These are phyloP conservation scores for Rhyacichthys aspro DNA, from an alignment of 2,797 vertebrate species.

Conservation along the genomic window DNA sequence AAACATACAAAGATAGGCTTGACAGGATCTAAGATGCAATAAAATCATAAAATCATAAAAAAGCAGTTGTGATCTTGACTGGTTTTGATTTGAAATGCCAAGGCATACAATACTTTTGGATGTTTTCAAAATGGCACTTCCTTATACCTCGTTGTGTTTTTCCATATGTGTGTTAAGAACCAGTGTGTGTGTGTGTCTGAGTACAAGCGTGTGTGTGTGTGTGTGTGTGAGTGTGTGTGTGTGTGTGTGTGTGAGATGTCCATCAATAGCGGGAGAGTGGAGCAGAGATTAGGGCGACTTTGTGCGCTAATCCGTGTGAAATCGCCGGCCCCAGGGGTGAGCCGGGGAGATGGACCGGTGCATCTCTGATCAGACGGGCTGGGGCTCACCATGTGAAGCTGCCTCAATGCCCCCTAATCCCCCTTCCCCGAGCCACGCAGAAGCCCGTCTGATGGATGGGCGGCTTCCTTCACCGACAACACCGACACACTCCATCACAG, in stretches of 20 bases:
- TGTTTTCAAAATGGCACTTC: not conserved
- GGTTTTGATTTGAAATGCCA: too few species aligned
- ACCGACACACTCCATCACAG: conserved; percentile 41
- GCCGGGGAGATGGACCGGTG: conserved; percentile 52
- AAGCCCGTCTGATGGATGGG: conserved; percentile 55
- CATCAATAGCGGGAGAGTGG: conserved; percentile 64
- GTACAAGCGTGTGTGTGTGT: too few species aligned
- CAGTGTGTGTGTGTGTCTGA: too few species aligned
- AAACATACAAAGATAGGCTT: too few species aligned
- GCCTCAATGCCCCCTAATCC: conserved; percentile 68
- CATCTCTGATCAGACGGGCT: conserved; percentile 69
- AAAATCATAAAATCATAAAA: too few species aligned
- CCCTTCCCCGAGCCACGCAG: conserved; percentile 49
- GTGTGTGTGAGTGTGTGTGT: too few species aligned
- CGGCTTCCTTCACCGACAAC: conserved; percentile 53
- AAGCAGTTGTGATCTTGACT: too few species aligned
- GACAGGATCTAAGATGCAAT: too few species aligned
- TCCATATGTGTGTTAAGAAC: not conserved
- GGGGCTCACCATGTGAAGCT: conserved; percentile 63
- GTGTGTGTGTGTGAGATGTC: conserved; percentile 42
- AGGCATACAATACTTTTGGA: too few species aligned
- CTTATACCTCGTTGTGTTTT: conserved; percentile 1
- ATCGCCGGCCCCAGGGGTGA: conserved; percentile 58
- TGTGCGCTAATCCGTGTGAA: conserved; percentile 75
- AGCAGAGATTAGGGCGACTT: conserved; percentile 73